Evolutionary conservation across 1,140 invertebrate species (phyloP), one percentile per base, ranked within the genome.

Genomic region (Ceratoteleas bidentatus): DNA sequence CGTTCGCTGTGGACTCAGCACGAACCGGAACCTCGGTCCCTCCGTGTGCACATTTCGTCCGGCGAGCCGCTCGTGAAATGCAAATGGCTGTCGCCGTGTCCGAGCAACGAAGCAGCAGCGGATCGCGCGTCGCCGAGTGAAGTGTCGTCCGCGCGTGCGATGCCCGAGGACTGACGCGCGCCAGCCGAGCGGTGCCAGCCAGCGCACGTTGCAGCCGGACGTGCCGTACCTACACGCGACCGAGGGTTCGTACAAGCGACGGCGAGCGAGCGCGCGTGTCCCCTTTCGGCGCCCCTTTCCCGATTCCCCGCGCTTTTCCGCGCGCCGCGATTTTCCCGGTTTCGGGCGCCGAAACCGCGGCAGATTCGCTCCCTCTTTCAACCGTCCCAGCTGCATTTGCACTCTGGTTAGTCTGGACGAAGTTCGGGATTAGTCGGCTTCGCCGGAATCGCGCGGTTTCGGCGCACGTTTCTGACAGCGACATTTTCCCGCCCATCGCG

Each of bases 21-120:
- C 43, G 70, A 74, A 65, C 70, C 70, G 70, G 70, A 74, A 74
- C 70, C 49, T 38, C 54, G 16, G 40, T 47, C 11, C n/a, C 8
- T 60, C 47, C 56, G 60, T 61, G 62, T 53, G 47, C 73, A 75
- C 72, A 75, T 68, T 76, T 76, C 56, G 73, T 76, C 62, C 57
- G 70, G 69, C 75, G 54, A 70, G 72, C 65, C 60, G 9, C 45
- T 62, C n/a, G 14, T 69, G 11, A 79, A 79, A 72, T 66, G 68
- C 76, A 79, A 79, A 79, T 79, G 76, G 76, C 76, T 73, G 76
- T 79, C 76, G 66, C 76, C 45, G 68, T 79, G 38, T 14, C n/a
- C 14, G 11, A 0, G 15, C 66, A 60, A 38, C 53, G 54, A 66
- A 79, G 14, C 45, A 16, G 52, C 49, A 14, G 40, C 14, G 15